Percentiles rank a stretch among this genome's conserved stretches.
Evolutionary conservation across 2,797 vertebrate species (phyloP).

Genomic region (Poeciliopsis presidionis): DNA sequence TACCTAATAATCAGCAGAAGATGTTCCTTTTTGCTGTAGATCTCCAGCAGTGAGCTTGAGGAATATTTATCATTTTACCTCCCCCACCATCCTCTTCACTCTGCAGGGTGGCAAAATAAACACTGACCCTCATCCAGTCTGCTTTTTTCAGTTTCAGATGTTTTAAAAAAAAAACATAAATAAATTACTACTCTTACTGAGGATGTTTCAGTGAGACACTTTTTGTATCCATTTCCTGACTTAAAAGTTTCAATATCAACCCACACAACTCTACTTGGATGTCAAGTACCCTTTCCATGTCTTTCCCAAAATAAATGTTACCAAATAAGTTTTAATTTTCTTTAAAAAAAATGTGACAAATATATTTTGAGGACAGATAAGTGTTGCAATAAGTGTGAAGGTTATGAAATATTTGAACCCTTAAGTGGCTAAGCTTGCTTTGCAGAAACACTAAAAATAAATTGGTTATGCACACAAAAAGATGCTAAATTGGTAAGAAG

Average conservation of each 20-base stretch:
- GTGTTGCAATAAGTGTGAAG: neutral
- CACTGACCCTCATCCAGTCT: neutral
- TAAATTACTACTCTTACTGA: neutral
- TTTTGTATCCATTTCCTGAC: neutral
- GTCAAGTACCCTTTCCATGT: neutral
- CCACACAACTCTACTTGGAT: neutral
- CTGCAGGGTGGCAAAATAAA: neutral
- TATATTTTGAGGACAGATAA: neutral
- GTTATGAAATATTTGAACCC: neutral
- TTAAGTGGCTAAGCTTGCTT: neutral
- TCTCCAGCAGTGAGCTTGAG: slow-evolving; percentile 1
- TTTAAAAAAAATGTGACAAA: neutral
- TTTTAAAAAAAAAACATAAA: no score
- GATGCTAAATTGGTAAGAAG: neutral
- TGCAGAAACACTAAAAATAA: neutral
- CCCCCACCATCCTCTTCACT: neutral
- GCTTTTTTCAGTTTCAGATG: neutral
- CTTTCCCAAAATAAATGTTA: neutral
- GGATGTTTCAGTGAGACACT: neutral
- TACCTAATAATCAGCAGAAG: neutral
- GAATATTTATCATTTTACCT: neutral
- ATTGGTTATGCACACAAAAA: neutral
- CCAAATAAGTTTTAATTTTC: neutral
- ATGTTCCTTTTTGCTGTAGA: neutral
- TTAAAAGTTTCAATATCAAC: neutral